phyloP scores from a whole-genome alignment of 2,888 invertebrate genomes.

The Dendrolimus houi region DNA sequence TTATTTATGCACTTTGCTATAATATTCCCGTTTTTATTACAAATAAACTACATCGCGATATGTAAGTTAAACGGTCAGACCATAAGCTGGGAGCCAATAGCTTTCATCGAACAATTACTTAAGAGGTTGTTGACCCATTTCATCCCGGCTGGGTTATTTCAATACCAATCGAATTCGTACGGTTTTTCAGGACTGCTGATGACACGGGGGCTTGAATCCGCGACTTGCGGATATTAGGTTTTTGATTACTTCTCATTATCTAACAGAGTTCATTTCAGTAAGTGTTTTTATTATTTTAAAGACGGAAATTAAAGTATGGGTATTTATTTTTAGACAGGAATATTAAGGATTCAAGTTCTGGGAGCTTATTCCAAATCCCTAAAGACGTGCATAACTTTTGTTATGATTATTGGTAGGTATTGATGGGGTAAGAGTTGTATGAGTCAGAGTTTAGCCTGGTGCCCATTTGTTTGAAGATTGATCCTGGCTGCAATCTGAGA shows the following conservation, averaged over 20 bases:
- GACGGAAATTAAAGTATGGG: no score
- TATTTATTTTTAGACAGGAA: no score
- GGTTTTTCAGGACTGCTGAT: slow-evolving; percentile 24
- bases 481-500: no score
- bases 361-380: no score
- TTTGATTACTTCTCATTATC: slow-evolving; percentile 29
- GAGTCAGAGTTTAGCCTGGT: no score
- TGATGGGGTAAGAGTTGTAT: no score
- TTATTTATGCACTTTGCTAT: no score
- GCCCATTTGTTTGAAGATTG: no score
- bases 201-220: slow-evolving; percentile 15
- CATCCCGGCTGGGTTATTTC: slow-evolving; percentile 31
- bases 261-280: background rate
- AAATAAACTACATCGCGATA: background rate
- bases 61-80: slow-evolving; percentile 2
- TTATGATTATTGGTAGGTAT: no score
- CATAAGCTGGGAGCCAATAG: slow-evolving; percentile 24
- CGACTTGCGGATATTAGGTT: slow-evolving; percentile 33
- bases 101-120: slow-evolving; percentile 46
- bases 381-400: no score
- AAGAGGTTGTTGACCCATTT: slow-evolving; percentile 55
- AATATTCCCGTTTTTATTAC: slow-evolving; percentile 4
- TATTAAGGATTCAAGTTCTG: no score
- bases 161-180: slow-evolving; percentile 22
- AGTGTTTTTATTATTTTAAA: no score